Conservation (phyloP, 2,113 vertebrate genomes). For the Marmota flaviventris region DNA sequence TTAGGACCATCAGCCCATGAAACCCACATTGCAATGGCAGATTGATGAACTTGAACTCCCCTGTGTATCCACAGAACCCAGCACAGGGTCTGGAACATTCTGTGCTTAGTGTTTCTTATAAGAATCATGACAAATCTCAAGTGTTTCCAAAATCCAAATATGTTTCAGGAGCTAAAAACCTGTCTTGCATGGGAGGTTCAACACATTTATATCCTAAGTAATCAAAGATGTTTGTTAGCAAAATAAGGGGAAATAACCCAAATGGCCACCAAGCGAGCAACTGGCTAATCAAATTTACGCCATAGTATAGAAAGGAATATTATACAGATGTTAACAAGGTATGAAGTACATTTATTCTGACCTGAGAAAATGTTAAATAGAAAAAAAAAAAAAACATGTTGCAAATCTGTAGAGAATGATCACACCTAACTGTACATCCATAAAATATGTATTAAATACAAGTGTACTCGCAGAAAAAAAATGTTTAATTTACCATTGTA, state of each 20-base stretch:
- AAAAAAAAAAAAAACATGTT: background rate
- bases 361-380: background rate
- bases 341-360: background rate
- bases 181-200: background rate
- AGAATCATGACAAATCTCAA: background rate
- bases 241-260: constrained; percentile 14
- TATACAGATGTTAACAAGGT: background rate
- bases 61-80: background rate
- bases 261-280: background rate
- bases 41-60: background rate
- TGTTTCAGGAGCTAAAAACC: background rate
- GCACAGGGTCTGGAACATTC: background rate
- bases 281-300: background rate
- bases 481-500: background rate
- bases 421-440: background rate
- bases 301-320: background rate
- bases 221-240: background rate
- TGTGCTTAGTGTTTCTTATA: background rate
- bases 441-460: background rate
- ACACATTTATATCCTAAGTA: background rate
- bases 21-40: background rate
- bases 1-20: accelerated
- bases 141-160: background rate
- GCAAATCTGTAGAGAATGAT: background rate
- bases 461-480: background rate